phyloP scores from a whole-genome alignment of 2,888 invertebrate species.

The Cactoblastis cactorum region DNA sequence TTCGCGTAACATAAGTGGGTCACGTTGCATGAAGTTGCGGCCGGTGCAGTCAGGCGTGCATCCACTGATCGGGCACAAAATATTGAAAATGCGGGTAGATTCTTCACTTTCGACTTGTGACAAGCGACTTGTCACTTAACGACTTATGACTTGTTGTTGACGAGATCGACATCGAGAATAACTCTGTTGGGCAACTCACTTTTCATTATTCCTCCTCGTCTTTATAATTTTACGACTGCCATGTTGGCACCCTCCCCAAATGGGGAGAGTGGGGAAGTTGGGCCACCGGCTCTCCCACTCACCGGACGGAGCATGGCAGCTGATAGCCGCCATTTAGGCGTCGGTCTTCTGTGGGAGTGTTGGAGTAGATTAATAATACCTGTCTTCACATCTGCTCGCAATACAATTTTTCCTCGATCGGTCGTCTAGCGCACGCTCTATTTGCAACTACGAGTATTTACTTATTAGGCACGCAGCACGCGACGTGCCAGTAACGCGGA shows the following conservation, averaged over 20 bases:
- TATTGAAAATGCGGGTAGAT: background rate
- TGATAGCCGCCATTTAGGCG: no score
- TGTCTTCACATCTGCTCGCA: constrained; percentile 23
- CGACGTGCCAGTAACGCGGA: constrained; percentile 12
- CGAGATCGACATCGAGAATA: no score
- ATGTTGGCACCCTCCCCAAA: no score
- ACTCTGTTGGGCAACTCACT: no score
- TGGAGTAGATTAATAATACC: no score
- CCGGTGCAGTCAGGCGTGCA: constrained; percentile 51
- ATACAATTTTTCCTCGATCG: constrained; percentile 44
- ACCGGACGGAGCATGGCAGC: no score
- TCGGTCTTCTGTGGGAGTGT: no score
- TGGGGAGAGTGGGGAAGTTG: no score
- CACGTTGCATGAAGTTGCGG: constrained; percentile 68
- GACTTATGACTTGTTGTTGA: background rate
- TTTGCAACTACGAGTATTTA: constrained; percentile 48
- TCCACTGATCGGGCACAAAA: constrained; percentile 29
- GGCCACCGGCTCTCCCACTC: no score
- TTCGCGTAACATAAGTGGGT: constrained; percentile 51
- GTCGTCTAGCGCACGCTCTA: constrained; percentile 69
- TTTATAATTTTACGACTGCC: no score
- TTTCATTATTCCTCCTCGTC: no score
- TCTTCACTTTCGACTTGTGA: background rate
- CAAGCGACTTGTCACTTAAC: background rate
- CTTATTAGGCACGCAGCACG: constrained; percentile 17